Percentiles rank a stretch among this genome's conserved stretches.
phyloP scores from a whole-genome alignment of 1,140 invertebrate genomes.

The Drosophila serrata region DNA sequence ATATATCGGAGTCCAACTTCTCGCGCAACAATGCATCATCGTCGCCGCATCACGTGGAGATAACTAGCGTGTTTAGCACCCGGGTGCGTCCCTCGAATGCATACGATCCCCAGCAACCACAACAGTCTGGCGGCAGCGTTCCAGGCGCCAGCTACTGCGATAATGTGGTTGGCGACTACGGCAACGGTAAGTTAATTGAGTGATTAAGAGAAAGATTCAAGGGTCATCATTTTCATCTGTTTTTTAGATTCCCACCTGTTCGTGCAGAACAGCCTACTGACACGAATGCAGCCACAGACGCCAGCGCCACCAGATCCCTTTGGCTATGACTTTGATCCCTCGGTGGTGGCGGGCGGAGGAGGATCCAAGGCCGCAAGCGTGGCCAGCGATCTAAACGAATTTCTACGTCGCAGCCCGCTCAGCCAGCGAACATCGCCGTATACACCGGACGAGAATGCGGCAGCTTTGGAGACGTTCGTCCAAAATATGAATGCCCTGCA shows the following conservation, averaged over 20 bases:
- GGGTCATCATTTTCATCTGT: too few species aligned
- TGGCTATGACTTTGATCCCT: conserved; percentile 73
- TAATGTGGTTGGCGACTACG: conserved; percentile 63
- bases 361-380: conserved; percentile 65
- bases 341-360: conserved; percentile 19
- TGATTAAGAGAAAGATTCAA: not conserved
- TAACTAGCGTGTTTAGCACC: conserved; percentile 79
- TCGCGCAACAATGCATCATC: conserved; percentile 84
- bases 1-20: conserved; percentile 87
- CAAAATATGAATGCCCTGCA: conserved; percentile 80
- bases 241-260: conserved; percentile 72
- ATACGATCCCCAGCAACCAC: conserved; percentile 57
- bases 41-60: conserved; percentile 84
- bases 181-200: conserved; percentile 58
- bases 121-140: conserved; percentile 33
- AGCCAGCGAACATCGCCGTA: conserved; percentile 82
- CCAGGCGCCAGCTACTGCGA: conserved; percentile 65
- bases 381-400: conserved; percentile 73
- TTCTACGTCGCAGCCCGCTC: conserved; percentile 74
- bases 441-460: conserved; percentile 69
- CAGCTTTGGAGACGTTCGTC: conserved; percentile 77
- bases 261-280: conserved; percentile 65
- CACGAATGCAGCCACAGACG: conserved; percentile 59
- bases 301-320: conserved; percentile 63
- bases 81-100: conserved; percentile 59